A percentile compares a stretch with the other conserved stretches of the same genome.
phyloP scores from a whole-genome alignment of 1,140 invertebrate species.

The Drosophila navojoa region DNA sequence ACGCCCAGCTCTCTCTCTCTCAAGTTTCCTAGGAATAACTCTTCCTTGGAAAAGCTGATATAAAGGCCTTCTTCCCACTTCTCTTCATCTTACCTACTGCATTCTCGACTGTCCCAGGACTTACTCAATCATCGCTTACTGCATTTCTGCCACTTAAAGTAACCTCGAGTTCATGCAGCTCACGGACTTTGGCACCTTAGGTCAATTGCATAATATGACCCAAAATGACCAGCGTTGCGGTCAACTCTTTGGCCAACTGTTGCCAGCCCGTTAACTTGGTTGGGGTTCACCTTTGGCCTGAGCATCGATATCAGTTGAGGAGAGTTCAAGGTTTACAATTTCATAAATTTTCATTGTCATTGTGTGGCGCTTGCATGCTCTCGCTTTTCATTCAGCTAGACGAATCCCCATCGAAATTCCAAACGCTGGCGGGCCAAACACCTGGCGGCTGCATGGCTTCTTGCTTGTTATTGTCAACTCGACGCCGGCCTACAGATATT shows the following conservation, averaged over 20 bases:
- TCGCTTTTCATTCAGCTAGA: constrained; percentile 48
- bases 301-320: background rate
- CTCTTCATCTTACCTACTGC: too few species aligned
- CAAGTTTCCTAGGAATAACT: too few species aligned
- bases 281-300: constrained; percentile 43
- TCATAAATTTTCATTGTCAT: constrained; percentile 37
- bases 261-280: background rate
- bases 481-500: constrained; percentile 36
- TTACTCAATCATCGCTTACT: too few species aligned
- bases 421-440: constrained; percentile 21
- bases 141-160: too few species aligned
- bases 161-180: background rate
- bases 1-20: too few species aligned
- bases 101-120: too few species aligned
- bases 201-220: constrained; percentile 49
- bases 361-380: constrained; percentile 8
- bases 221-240: background rate
- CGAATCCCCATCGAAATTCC: background rate
- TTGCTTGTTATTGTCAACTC: constrained; percentile 36
- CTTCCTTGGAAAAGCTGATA: too few species aligned
- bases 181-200: background rate
- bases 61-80: too few species aligned
- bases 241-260: constrained; percentile 5
- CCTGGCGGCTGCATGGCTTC: constrained; percentile 37
- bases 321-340: constrained; percentile 50